Percentiles rank a stretch among this genome's conserved stretches.
Evolutionary conservation across 2,113 vertebrate species (phyloP).

Genomic region (Bambusicola thoracicus): DNA sequence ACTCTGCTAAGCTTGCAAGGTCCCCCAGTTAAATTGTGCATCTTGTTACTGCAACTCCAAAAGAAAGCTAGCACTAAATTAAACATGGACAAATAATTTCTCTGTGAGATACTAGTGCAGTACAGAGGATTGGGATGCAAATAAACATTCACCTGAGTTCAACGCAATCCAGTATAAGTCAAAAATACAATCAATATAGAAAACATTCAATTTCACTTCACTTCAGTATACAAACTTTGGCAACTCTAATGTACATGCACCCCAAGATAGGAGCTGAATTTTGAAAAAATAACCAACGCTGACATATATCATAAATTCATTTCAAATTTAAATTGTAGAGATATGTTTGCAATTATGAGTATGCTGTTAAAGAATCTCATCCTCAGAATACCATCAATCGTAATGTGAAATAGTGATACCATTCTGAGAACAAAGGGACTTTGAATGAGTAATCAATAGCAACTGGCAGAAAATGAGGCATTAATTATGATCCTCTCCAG

Average conservation of each 20-base stretch:
- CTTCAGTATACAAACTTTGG: constrained; percentile 3
- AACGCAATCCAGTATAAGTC: background rate
- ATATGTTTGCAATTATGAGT: constrained; percentile 80
- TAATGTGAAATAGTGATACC: constrained; percentile 79
- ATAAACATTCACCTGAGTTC: background rate
- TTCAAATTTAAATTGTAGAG: constrained; percentile 78
- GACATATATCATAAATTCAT: constrained; percentile 76
- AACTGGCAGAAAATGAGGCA: constrained; percentile 83
- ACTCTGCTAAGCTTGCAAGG: background rate
- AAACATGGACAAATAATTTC: background rate
- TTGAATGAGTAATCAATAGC: constrained; percentile 88
- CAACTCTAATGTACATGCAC: constrained; percentile 53
- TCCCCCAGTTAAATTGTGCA: background rate
- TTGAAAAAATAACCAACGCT: constrained; percentile 46
- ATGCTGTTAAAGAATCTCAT: constrained; percentile 79
- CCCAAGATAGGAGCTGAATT: constrained; percentile 61
- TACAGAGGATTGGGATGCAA: background rate
- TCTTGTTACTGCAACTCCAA: background rate
- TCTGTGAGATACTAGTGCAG: background rate
- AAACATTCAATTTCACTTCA: constrained; percentile 2
- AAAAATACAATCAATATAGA: background rate
- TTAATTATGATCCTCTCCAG: constrained; percentile 83
- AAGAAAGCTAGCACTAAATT: background rate
- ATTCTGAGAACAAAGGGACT: constrained; percentile 82
- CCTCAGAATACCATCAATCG: constrained; percentile 84